Evolutionary conservation across 2,888 invertebrate species (phyloP).

Genomic region (Ormyrus labotus): DNA sequence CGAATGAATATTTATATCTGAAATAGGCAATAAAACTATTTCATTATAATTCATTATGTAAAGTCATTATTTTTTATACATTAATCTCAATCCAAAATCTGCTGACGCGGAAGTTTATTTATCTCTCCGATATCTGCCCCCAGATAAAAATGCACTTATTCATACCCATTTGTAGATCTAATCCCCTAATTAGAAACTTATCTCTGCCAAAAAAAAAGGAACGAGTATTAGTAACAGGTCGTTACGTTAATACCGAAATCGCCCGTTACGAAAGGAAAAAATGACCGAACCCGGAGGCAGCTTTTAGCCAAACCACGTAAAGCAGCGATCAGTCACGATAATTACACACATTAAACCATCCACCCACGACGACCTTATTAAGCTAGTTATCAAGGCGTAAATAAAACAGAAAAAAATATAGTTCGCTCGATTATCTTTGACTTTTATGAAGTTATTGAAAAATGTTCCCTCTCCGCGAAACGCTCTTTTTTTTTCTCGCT

Average conservation of each 20-base stretch:
- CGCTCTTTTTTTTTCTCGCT: background rate
- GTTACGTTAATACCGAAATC: slow-evolving; percentile 10
- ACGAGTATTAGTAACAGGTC: background rate
- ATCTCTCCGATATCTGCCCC: too few species aligned
- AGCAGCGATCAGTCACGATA: slow-evolving; percentile 39
- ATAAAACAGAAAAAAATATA: background rate
- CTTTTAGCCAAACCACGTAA: slow-evolving; percentile 17
- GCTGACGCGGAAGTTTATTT: too few species aligned
- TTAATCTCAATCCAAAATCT: too few species aligned
- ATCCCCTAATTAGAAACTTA: too few species aligned
- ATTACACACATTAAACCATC: slow-evolving; percentile 18
- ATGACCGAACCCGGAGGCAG: background rate
- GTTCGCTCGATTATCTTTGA: background rate
- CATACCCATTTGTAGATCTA: too few species aligned
- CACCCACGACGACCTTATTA: slow-evolving; percentile 1
- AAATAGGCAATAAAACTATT: too few species aligned
- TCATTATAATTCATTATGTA: too few species aligned
- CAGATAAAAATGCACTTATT: too few species aligned
- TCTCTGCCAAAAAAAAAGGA: background rate
- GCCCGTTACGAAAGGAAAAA: background rate
- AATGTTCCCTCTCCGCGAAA: background rate
- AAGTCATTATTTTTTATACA: too few species aligned
- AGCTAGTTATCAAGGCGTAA: background rate
- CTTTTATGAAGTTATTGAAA: slow-evolving; percentile 19
- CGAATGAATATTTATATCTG: too few species aligned